Evolutionary conservation across 2,888 invertebrate species (phyloP).

Genomic region (Trichopria drosophilae): DNA sequence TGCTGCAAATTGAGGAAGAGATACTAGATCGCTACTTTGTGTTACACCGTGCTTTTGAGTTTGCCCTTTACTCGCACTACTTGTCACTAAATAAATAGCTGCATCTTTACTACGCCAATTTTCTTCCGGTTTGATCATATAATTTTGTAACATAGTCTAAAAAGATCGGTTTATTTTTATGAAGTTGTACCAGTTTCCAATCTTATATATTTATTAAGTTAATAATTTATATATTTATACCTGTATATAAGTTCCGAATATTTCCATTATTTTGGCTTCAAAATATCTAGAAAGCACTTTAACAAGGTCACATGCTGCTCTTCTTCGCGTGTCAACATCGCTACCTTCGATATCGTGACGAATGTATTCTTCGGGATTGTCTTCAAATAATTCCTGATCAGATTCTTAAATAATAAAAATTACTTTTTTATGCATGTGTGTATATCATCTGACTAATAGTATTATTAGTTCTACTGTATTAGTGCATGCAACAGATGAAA

Average conservation of each 20-base stretch:
- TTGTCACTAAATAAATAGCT: constrained; percentile 93
- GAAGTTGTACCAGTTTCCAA: background rate
- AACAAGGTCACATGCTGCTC: constrained; percentile 97
- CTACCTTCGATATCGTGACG: constrained; percentile 96
- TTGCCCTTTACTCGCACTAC: constrained; percentile 85
- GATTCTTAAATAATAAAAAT: constrained; percentile 64
- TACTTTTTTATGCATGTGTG: no score
- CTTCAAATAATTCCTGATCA: constrained; percentile 96
- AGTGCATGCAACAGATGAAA: no score
- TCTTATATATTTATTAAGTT: constrained; percentile 38
- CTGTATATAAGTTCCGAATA: constrained; percentile 85
- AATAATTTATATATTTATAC: constrained; percentile 56
- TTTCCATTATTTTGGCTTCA: constrained; percentile 83
- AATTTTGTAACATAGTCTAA: constrained; percentile 76
- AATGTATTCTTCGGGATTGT: constrained; percentile 97
- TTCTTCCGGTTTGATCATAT: constrained; percentile 70
- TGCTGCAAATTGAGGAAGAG: constrained; percentile 86
- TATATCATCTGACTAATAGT: no score
- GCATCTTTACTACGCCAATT: constrained; percentile 97
- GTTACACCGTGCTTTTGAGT: constrained; percentile 92
- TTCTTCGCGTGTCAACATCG: constrained; percentile 92
- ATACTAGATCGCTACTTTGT: constrained; percentile 85
- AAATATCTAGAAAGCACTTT: constrained; percentile 86
- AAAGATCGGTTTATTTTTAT: constrained; percentile 13
- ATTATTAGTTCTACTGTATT: no score